Base-by-base conservation (phyloP, 2,888 invertebrate species). In the Epicampocera succincta region DNA sequence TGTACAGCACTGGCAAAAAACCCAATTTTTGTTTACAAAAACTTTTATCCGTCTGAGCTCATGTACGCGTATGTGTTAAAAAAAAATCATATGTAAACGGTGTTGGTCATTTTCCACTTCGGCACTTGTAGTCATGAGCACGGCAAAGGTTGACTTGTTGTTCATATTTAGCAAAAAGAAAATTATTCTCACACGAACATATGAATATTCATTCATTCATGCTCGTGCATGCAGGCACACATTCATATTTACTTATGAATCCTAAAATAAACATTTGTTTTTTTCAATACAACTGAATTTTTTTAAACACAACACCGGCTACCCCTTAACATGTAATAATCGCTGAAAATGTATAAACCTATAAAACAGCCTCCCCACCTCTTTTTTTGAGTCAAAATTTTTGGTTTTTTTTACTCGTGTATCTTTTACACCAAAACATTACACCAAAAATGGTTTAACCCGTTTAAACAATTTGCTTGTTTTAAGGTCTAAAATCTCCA, bases 101-200 rank as follows among this genome's bases (percentile, higher is more conserved):
- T 60, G 44, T 46, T 54, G 68, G 60, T 38, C 33, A 68, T 76
- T 76, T 68, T 75, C 50, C 68, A 60, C 58, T 66, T 19, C 56
- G 25, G 38, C 79, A 80, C 63, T 63, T 66, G 46, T 48, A 63
- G 54, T 48, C 38, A 42, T 11, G n/a, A 48, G 0, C 3, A n/a
- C 40, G 68, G 54, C 40, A 58, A 74, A 71, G 71, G 75, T 75
- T 71, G 66, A 21, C 33, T 63, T 63, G 66, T 61, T 80, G 75
- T 40, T 61, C 50, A 19, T 15, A 65, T 29, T 56, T 46, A 48
- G 25, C 15, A 21, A 54, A 61, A 15, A n/a, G 15, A 61, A 19
- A 58, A 19, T 12, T 12, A 44, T 61, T 38, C 71, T 21, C 42
- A 69, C 11, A 60, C 33, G 11, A 65, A 68, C 29, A 56, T 54